These are phyloP conservation scores for Meteorus colon DNA, from an alignment of 2,888 invertebrate species.

Conservation along the genomic window DNA sequence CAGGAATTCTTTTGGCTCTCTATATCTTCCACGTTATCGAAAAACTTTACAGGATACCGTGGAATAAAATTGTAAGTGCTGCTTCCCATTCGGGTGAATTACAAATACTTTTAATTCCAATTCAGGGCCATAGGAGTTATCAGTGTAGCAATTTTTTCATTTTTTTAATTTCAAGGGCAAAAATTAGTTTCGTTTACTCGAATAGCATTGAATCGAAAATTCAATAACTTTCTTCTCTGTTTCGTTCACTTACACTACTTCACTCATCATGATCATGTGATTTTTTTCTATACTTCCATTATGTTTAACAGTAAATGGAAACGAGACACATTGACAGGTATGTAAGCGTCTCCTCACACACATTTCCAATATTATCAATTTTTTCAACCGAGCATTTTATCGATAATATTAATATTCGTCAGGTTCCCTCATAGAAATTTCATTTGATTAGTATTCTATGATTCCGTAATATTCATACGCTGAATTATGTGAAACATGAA, in stretches of 20 bases:
- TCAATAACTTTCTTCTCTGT: not conserved
- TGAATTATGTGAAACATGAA: not conserved
- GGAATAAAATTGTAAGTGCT: conserved; percentile 83
- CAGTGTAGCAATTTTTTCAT: not conserved
- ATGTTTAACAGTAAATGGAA: conserved; percentile 36
- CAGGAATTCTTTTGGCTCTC: conserved; percentile 83
- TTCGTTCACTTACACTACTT: conserved; percentile 4
- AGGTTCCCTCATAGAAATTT: not conserved
- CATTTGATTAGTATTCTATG: not conserved
- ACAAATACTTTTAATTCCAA: not conserved
- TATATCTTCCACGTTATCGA: conserved; percentile 92
- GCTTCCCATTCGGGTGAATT: not conserved
- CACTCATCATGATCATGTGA: conserved; percentile 24
- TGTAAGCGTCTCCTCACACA: conserved; percentile 22
- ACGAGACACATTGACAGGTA: conserved; percentile 34
- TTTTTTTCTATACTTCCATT: conserved; percentile 29
- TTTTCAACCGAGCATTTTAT: not conserved
- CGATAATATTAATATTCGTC: not conserved
- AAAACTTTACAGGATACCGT: conserved; percentile 88
- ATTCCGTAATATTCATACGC: not conserved
- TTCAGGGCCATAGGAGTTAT: not conserved
- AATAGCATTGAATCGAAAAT: not conserved
- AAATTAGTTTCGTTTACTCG: conserved; percentile 6
- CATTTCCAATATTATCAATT: not conserved
- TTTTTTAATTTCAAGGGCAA: not conserved